Evolutionary conservation across 2,888 invertebrate species (phyloP), one percentile per base, ranked within the genome.

Genomic region (Rhabditophanes sp.): DNA sequence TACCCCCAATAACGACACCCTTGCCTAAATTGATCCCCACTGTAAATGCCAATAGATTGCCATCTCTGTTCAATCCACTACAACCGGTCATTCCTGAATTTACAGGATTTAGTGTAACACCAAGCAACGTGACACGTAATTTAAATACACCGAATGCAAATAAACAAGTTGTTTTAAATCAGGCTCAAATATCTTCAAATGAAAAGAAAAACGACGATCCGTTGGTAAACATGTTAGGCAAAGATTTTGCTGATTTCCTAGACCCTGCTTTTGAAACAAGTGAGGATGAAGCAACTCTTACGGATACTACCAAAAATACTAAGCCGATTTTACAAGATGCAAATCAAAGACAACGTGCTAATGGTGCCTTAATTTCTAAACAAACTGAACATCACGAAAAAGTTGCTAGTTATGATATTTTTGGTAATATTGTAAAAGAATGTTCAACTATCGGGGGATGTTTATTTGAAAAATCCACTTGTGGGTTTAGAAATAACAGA

Each of bases 211-310:
- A n/a, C n/a, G n/a, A n/a, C n/a, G n/a, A n/a, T n/a, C n/a, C 55
- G 0, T 28, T 55, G 6, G 45, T 41, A 15, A 53, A 55, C 25
- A 41, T 55, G 28, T 37, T 55, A 5, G 55, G 55, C 8, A 45
- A 44, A 12, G 46, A 48, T 20, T 44, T 55, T 16, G 55, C 48
- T 19, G 48, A 52, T 15, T 55, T 55, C 22, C 32, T 55, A 30
- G 50, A 53, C 33, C 55, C 53, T 0, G 43, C 44, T 23, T 55
- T 52, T 21, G 47, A 46, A 22, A 43, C 52, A 6, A 33, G 43
- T 4, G 44, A 44, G 15, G 48, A 44, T 11, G 45, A 47, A 22
- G 42, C 42, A n/a, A 39, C 43, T 15, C n/a, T n/a, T n/a, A n/a
- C n/a, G n/a, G n/a, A n/a, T n/a, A n/a, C n/a, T n/a, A n/a, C n/a